Conservation (phyloP, 2,113 vertebrate genomes). For the Amia ocellicauda region DNA sequence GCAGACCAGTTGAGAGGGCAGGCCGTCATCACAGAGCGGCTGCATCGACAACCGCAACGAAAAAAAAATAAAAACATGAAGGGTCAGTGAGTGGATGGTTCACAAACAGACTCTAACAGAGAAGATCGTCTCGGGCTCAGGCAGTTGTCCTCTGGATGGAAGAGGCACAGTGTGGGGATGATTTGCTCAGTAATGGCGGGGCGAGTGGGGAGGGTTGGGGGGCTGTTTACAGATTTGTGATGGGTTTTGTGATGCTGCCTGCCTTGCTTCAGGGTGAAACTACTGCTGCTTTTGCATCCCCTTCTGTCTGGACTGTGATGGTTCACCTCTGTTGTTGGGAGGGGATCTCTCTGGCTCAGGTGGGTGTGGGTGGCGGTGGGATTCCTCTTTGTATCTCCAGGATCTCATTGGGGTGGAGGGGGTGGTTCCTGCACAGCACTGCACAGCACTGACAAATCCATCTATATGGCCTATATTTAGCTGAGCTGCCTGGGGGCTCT, state of each 20-base stretch:
- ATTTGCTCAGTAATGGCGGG: too few species aligned
- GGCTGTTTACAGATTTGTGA: too few species aligned
- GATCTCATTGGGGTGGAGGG: neutral
- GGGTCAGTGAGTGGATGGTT: too few species aligned
- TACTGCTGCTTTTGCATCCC: neutral
- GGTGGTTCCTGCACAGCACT: neutral
- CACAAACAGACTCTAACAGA: too few species aligned
- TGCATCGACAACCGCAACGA: too few species aligned
- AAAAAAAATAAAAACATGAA: too few species aligned
- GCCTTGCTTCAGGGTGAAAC: neutral
- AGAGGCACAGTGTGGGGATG: too few species aligned
- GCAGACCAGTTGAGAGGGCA: too few species aligned
- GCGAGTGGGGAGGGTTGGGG: too few species aligned
- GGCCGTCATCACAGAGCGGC: too few species aligned
- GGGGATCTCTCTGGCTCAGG: neutral
- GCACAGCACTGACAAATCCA: neutral
- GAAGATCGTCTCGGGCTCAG: too few species aligned
- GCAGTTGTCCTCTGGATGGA: too few species aligned
- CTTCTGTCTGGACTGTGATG: neutral
- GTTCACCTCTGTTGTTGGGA: neutral
- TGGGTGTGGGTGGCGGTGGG: neutral
- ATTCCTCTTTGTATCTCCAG: constrained; percentile 4
- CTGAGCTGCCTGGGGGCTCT: constrained; percentile 4
- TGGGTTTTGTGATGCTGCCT: neutral
- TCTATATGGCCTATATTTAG: constrained; percentile 21